Evolutionary conservation across 2,888 invertebrate genomes (phyloP).

Genomic region (Tanytarsus gracilentus): DNA sequence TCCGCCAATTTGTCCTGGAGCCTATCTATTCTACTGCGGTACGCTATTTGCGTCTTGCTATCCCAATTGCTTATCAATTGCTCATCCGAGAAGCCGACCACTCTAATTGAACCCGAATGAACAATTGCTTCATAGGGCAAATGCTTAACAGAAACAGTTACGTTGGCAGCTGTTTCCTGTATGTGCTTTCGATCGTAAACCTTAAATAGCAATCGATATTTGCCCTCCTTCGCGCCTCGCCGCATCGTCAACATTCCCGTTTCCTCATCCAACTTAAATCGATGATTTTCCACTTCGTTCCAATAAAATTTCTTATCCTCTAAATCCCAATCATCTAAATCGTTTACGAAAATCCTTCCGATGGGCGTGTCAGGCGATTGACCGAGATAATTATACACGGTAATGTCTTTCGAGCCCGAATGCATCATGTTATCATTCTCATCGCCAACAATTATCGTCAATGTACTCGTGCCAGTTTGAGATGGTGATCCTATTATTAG

Average conservation of each 20-base stretch:
- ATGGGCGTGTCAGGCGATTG: conserved; percentile 60
- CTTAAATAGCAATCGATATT: conserved; percentile 50
- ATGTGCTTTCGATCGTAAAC: conserved; percentile 68
- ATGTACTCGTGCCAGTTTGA: conserved; percentile 67
- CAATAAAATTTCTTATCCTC: conserved; percentile 74
- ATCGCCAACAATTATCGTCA: conserved; percentile 76
- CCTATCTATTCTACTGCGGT: conserved; percentile 59
- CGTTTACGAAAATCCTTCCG: conserved; percentile 71
- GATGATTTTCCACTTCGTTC: conserved; percentile 55
- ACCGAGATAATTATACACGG: conserved; percentile 72
- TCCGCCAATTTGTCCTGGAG: conserved; percentile 59
- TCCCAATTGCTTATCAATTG: conserved; percentile 70
- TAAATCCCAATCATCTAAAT: conserved; percentile 79
- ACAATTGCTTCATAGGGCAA: conserved; percentile 71
- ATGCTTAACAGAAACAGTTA: conserved; percentile 64
- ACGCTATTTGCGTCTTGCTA: conserved; percentile 55
- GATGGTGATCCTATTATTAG: conserved; percentile 55
- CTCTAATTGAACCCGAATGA: conserved; percentile 67
- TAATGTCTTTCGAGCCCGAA: conserved; percentile 70
- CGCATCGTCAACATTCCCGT: conserved; percentile 72
- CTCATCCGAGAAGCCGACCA: conserved; percentile 66
- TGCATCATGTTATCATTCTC: conserved; percentile 79
- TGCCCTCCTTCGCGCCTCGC: conserved; percentile 61
- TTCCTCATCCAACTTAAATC: conserved; percentile 61
- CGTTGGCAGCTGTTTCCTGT: conserved; percentile 67